Evolutionary conservation across 2,797 vertebrate species (phyloP).

Genomic region (Enteromius mattozi): DNA sequence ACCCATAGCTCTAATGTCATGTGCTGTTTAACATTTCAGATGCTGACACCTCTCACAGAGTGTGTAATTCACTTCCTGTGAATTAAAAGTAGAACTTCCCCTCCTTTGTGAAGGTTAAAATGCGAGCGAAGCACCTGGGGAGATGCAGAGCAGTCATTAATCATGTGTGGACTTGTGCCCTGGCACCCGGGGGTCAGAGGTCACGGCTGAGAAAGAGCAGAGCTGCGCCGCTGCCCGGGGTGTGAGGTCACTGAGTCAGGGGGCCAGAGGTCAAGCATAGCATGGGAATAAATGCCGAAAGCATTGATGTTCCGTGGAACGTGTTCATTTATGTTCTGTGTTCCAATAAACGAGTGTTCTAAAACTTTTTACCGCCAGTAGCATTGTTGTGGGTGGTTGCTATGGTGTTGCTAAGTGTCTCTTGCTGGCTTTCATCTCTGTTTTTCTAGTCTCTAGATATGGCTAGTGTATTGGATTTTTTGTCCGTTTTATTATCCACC

Average conservation of each 20-base stretch:
- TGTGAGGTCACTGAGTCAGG: conserved; percentile 64
- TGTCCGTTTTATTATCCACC: background rate
- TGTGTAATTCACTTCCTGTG: conserved; percentile 40
- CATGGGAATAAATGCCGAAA: conserved; percentile 65
- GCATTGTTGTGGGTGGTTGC: background rate
- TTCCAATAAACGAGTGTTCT: background rate
- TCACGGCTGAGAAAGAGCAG: conserved; percentile 75
- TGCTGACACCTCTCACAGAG: conserved; percentile 1
- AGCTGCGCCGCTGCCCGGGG: conserved; percentile 58
- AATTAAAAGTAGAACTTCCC: conserved; percentile 33
- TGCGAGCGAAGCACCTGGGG: conserved; percentile 82
- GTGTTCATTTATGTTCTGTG: background rate
- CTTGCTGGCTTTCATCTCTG: background rate
- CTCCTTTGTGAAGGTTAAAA: conserved; percentile 80
- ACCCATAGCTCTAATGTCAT: background rate
- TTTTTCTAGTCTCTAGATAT: background rate
- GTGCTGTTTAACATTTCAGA: background rate
- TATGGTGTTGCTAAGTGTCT: background rate
- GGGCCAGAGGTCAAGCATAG: conserved; percentile 68
- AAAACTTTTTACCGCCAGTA: background rate
- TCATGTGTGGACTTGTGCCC: conserved; percentile 85
- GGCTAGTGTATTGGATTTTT: background rate
- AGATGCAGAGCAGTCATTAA: conserved; percentile 86
- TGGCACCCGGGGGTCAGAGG: conserved; percentile 81
- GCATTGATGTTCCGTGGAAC: conserved; percentile 16